Base-by-base conservation (phyloP, 2,797 vertebrate species). In the Natrix natrix region DNA sequence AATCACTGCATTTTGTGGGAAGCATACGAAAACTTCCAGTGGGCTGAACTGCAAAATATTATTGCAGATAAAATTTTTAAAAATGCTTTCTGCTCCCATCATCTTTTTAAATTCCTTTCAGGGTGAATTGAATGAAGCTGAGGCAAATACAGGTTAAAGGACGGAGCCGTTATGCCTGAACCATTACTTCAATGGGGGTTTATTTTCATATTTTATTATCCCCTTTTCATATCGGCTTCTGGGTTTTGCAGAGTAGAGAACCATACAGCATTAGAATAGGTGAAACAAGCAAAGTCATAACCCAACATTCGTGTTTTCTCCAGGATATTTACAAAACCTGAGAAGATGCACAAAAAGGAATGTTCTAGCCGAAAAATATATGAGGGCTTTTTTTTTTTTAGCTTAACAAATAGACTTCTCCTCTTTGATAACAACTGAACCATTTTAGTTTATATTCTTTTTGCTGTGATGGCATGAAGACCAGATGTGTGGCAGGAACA, bases 21-120 rank as follows among this genome's bases (percentile, higher is more conserved):
- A 96, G 91, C 86, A 90, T 43, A 92, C 92, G 32, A 95, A 94
- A 92, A 92, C 74, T 92, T 96, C 92, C 92, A 96, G 90, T 92
- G 91, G 48, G 95, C 87, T 95, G 93, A 95, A 93, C 52, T 88
- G 56, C 93, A 92, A 96, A 95, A 95, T 92, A 86, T 1, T 0
- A 90, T 89, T 93, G 90, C 94, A 91, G 69, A 52, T 8, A 95
- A 52, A 54, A 94, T 89, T n/a, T n/a, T n/a, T n/a, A n/a, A n/a
- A n/a, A 94, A 95, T 12, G 93, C 91, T 94, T 24, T 93, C 87
- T 94, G 60, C 26, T 96, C 93, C 87, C 7, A 93, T 57, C 86
- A 94, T 57, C 63, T 93, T 95, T 32, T 89, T 43, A 28, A 83
- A 60, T 32, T 28, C 91, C 87, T 92, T 95, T 96, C 54, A 61